Base-by-base conservation (phyloP, 1,140 invertebrate species). In the Lepidurus couesii region DNA sequence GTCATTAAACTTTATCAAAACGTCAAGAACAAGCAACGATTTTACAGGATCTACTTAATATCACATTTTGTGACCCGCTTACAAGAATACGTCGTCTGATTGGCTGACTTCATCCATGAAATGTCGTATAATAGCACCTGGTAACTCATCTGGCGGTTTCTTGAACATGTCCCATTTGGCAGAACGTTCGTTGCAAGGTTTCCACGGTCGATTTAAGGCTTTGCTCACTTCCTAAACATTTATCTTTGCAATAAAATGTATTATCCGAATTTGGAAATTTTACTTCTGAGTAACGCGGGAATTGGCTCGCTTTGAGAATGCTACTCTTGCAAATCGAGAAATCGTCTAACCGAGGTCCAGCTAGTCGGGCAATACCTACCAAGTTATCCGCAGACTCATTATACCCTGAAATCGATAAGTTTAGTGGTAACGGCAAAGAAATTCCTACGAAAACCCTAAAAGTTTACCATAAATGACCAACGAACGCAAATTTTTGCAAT, bases 131-230 rank as follows among this genome's bases (percentile, higher is more conserved):
- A 65, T 65, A 13, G 21, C 21, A n/a, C 53, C 53, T 65, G 53
- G 53, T 21, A 65, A 65, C 6, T 65, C 53, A 65, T 65, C 53
- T 65, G 53, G 53, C 53, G 53, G 53, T 65, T 65, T 65, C 53
- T 21, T 65, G 53, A 65, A 65, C 53, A 65, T 65, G 16, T 65
- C 53, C 53, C 53, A 65, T 65, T 65, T 65, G 53, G 53, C 53
- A 65, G 53, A 65, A 16, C 53, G 53, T 65, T 65, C 53, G n/a
- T 16, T 65, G 53, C 53, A n/a, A n/a, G 53, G 53, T 65, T 65
- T 65, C 53, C 53, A 65, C 13, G 53, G 53, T 5, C 53, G 53
- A 65, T 65, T 65, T 65, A 65, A 65, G 53, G 53, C 53, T 65
- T 65, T 65, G 53, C 53, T 65, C 53, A 65, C 53, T 65, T 65